Evolutionary conservation across 2,888 invertebrate species (phyloP).

Genomic region (Pollenia griseotomentosa): DNA sequence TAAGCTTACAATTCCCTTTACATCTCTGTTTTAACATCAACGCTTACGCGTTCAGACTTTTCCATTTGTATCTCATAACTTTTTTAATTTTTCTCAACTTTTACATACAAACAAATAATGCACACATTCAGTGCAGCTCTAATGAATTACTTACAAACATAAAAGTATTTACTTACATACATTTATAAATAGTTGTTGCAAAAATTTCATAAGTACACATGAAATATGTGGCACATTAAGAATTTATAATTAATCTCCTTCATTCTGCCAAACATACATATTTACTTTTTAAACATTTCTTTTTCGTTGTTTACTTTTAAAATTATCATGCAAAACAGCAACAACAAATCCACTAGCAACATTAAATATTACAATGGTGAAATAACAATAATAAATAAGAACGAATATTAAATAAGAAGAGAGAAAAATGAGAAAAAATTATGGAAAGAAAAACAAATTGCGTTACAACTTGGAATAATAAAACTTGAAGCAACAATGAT

Average conservation of each 20-base stretch:
- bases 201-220: slow-evolving; percentile 8
- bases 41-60: not conserved
- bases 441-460: too few species aligned
- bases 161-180: not conserved
- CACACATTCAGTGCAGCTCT: not conserved
- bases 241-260: slow-evolving; percentile 64
- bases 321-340: slow-evolving; percentile 51
- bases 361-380: slow-evolving; percentile 22
- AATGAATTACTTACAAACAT: not conserved
- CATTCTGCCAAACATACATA: slow-evolving; percentile 46
- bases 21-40: not conserved
- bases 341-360: not conserved
- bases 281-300: slow-evolving; percentile 54
- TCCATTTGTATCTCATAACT: too few species aligned
- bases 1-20: not conserved
- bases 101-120: not conserved
- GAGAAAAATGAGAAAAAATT: not conserved
- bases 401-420: not conserved
- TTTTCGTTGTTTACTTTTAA: not conserved
- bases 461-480: too few species aligned
- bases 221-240: slow-evolving; percentile 51
- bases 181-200: not conserved
- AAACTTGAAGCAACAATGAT: too few species aligned
- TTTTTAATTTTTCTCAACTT: not conserved
- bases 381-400: not conserved